Evolutionary conservation across 1,140 invertebrate genomes (phyloP), one percentile per base, ranked within the genome.

Genomic region (Drosophila kepulauana): DNA sequence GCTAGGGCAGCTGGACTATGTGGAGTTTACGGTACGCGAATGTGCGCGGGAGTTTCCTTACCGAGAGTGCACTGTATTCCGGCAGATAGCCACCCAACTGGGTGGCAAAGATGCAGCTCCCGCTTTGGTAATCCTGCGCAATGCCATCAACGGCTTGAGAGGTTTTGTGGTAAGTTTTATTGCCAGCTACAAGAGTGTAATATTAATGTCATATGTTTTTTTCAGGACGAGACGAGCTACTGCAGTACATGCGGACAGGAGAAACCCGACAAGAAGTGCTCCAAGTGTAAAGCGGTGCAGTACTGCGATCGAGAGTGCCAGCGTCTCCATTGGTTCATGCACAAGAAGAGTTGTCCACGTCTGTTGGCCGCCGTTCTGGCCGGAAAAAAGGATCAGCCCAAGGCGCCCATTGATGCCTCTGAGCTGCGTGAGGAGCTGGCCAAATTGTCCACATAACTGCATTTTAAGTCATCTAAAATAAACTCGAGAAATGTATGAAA

Each of bases 231-330:
- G 46, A 93, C 94, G 6, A 94, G 95, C 30, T 94, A 95, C 59
- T 99, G 99, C 93, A 94, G 95, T 30, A 97, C 98, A 1, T 99
- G 99, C 93, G 96, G 97, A 0, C 96, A 98, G 85, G 96, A 97
- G 65, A 96, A 97, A 79, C 97, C 97, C 5, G 94, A 95, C 6
- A 99, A 98, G 91, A 98, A 98, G 92, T 99, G 99, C 93, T 96
- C 97, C n/a, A 97, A 97, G 91, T 99, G 98, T 93, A 98, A 98
- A 94, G 95, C 95, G 63, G 97, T 98, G 10, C 95, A 97, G 79
- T 99, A 99, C 92, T 99, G 99, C 93, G 96, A 98, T 92, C 94
- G 97, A 75, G 95, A 96, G 81, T 99, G 99, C 93, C 99, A 99
- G 93, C 95, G 97, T 79, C 93, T 99, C 5, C 98, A 99, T 93